phyloP scores from a whole-genome alignment of 2,797 vertebrate species.

The Morelia viridis region DNA sequence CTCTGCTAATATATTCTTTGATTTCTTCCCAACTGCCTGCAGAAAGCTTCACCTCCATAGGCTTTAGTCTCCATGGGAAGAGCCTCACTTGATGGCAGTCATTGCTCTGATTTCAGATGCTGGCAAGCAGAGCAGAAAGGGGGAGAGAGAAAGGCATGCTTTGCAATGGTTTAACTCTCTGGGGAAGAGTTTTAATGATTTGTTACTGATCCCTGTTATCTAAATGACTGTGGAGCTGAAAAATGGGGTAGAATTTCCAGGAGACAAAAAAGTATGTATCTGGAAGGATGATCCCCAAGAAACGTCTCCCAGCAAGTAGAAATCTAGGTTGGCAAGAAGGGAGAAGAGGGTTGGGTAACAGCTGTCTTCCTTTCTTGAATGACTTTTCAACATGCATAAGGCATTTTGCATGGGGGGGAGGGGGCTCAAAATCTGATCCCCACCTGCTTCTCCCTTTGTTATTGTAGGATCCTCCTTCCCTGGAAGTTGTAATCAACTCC shows the following conservation, averaged over 20 bases:
- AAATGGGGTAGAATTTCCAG: not conserved
- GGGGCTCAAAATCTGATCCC: not conserved
- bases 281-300: not conserved
- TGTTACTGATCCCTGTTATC: not conserved
- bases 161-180: not conserved
- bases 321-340: not conserved
- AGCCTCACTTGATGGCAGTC: not conserved
- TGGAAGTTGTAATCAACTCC: no score
- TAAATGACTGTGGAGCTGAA: not conserved
- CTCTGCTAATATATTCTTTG: not conserved
- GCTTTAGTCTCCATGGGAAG: not conserved
- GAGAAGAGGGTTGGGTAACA: not conserved
- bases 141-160: not conserved
- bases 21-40: not conserved
- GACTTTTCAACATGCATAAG: not conserved
- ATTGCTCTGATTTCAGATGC: not conserved
- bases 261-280: not conserved
- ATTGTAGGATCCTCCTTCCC: not conserved
- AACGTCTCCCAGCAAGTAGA: not conserved
- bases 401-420: not conserved
- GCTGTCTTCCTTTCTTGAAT: not conserved
- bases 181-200: not conserved
- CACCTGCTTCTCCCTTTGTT: not conserved
- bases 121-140: no score
- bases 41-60: not conserved